Base-by-base conservation (phyloP, 2,888 invertebrate genomes). In the Heliconius charithonia region DNA sequence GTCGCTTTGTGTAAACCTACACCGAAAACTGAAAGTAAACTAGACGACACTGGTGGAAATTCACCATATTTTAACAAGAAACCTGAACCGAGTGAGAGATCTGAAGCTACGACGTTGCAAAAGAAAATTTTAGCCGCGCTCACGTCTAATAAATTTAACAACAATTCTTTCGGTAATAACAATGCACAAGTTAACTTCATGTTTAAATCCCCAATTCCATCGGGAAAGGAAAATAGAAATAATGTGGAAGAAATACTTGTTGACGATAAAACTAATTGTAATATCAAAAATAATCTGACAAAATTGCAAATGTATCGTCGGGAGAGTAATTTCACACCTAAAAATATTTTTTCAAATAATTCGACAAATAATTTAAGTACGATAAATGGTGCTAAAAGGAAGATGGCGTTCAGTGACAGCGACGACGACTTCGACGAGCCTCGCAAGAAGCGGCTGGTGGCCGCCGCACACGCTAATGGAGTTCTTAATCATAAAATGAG, bases 11-110 rank as follows among this genome's bases (percentile, higher is more conserved):
- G 19, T 22, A 2, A 51, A 9, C 51, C 19, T 22, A 51, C 22
- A 51, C 22, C 51, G 7, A 51, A 51, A 51, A 51, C 19, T 37
- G 1, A 37, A 9, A 6, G 7, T 51, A 51, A 51, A 51, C 22
- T 22, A 22, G 51, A 51, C 9, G 22, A 9, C 86, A 87, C 37
- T 85, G 13, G 85, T 79, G 87, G 85, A 71, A 86, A 88, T 32
- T 95, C 95, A 0, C 93, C 93, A 25, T 94, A 90, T 85, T 95
- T 94, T 79, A 89, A 83, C 82, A 95, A 95, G 82, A 90, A 87
- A 83, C 89, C 74, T 79, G 93, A 94, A 84, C 25, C 91, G 69
- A 85, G 89, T 6, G 84, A 81, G 29, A 73, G 70, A 59, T 79
- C 81, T 51, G 90, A 89, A 82, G 81, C 29, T 29, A 63, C 85